These are phyloP conservation scores for Luehdorfia chinensis DNA, from an alignment of 1,140 invertebrate species.

Conservation along the genomic window DNA sequence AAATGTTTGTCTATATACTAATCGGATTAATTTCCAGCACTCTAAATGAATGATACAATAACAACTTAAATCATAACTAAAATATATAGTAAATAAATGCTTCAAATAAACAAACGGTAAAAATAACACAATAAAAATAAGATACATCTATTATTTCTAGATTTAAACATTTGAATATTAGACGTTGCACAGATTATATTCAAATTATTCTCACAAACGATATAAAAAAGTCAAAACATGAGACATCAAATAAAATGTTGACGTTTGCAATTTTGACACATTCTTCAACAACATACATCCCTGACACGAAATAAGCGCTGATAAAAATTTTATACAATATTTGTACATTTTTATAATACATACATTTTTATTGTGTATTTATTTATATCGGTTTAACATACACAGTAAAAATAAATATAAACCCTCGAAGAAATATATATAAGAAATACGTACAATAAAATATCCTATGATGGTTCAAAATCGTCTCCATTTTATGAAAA, in stretches of 20 bases:
- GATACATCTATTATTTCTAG: too few relatives aligned
- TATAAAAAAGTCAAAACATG: conserved; percentile 1
- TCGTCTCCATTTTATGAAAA: too few relatives aligned
- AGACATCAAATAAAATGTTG: background rate
- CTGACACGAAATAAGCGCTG: background rate
- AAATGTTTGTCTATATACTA: too few relatives aligned
- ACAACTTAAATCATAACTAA: too few relatives aligned
- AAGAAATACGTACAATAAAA: too few relatives aligned
- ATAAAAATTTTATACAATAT: conserved; percentile 1
- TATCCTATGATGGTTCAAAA: too few relatives aligned
- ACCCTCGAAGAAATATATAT: conserved; percentile 18
- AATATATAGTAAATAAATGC: too few relatives aligned
- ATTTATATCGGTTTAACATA: conserved; percentile 8
- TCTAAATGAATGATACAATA: too few relatives aligned
- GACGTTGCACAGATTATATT: conserved; percentile 14
- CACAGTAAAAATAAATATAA: conserved; percentile 14
- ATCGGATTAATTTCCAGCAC: too few relatives aligned
- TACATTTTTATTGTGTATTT: conserved; percentile 19
- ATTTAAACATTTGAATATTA: too few relatives aligned
- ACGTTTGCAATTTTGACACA: conserved; percentile 11
- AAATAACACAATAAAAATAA: too few relatives aligned
- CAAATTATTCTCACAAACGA: background rate
- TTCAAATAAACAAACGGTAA: too few relatives aligned
- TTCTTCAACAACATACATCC: background rate
- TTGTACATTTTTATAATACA: conserved; percentile 20